A percentile compares a stretch with the other conserved stretches of the same genome.
These are phyloP conservation scores for Drepana falcataria DNA, from an alignment of 2,888 invertebrate species.

Conservation along the genomic window DNA sequence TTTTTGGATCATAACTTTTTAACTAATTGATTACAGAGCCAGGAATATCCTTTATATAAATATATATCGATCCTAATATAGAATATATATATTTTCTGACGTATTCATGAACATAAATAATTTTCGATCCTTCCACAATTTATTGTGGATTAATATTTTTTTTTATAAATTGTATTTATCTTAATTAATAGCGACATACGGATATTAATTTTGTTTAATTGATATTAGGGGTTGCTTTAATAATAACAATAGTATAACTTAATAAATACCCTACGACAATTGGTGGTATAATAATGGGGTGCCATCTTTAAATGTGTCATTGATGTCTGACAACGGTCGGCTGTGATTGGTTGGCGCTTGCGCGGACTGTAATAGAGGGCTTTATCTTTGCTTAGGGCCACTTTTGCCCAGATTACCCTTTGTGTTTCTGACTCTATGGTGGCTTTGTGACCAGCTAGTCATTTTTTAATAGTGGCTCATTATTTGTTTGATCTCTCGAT, in stretches of 20 bases:
- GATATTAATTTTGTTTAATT: neutral
- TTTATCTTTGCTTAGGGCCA: constrained; percentile 57
- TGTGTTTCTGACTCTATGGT: constrained; percentile 69
- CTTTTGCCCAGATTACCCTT: constrained; percentile 74
- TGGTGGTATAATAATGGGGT: constrained; percentile 29
- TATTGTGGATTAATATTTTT: too few relatives aligned
- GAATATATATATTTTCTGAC: too few relatives aligned
- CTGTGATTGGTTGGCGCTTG: constrained; percentile 15
- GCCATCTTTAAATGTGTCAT: constrained; percentile 67
- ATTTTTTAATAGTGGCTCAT: constrained; percentile 59
- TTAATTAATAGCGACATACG: too few relatives aligned
- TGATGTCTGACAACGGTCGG: constrained; percentile 45
- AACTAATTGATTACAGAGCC: too few relatives aligned
- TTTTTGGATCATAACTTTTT: too few relatives aligned
- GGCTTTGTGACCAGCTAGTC: constrained; percentile 64
- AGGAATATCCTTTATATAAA: too few relatives aligned
- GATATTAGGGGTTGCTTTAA: neutral
- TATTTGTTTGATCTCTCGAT: constrained; percentile 34
- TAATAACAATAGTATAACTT: neutral
- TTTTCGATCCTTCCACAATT: too few relatives aligned
- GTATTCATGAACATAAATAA: too few relatives aligned
- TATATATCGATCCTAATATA: too few relatives aligned
- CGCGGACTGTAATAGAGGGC: constrained; percentile 40
- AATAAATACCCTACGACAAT: neutral
- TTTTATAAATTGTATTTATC: too few relatives aligned